Conservation (phyloP, 2,113 vertebrate species). For the Saccopteryx bilineata region DNA sequence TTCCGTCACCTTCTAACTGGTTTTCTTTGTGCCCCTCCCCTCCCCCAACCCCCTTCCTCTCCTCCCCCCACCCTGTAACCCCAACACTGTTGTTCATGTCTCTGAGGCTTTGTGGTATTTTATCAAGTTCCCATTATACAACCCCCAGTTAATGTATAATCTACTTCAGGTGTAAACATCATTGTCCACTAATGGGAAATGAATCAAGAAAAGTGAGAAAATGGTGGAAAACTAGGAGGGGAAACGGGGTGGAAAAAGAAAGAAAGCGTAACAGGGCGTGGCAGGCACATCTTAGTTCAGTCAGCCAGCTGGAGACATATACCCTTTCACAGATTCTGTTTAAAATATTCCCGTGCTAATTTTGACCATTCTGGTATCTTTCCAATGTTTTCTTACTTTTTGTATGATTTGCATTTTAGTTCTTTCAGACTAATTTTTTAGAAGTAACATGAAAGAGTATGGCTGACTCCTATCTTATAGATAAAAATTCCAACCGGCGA, state of each 20-base stretch:
- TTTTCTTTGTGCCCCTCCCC: too few species aligned
- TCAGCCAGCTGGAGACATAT: constrained; percentile 84
- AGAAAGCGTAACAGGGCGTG: constrained; percentile 68
- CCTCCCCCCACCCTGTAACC: too few species aligned
- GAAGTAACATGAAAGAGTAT: constrained; percentile 60
- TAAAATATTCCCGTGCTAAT: constrained; percentile 48
- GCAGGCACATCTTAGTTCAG: constrained; percentile 87
- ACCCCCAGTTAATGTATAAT: constrained; percentile 89
- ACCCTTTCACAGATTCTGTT: constrained; percentile 61
- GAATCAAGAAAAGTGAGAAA: constrained; percentile 49
- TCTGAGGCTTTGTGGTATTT: constrained; percentile 48
- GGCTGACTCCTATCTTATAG: constrained; percentile 68
- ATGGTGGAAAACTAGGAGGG: constrained; percentile 24
- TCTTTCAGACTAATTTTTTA: constrained; percentile 74
- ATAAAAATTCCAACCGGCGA: constrained; percentile 86
- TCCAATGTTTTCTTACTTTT: constrained; percentile 57
- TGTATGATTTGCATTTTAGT: constrained; percentile 68
- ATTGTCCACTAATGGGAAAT: constrained; percentile 87
- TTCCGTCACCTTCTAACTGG: too few species aligned
- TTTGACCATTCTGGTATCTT: constrained; percentile 54
- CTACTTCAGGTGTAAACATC: constrained; percentile 92
- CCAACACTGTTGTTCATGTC: too few species aligned
- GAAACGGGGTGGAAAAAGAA: constrained; percentile 60
- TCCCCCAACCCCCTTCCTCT: too few species aligned
- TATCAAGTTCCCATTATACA: constrained; percentile 79